Conservation (phyloP, 2,113 vertebrate genomes). For the Poeciliopsis occidentalis region DNA sequence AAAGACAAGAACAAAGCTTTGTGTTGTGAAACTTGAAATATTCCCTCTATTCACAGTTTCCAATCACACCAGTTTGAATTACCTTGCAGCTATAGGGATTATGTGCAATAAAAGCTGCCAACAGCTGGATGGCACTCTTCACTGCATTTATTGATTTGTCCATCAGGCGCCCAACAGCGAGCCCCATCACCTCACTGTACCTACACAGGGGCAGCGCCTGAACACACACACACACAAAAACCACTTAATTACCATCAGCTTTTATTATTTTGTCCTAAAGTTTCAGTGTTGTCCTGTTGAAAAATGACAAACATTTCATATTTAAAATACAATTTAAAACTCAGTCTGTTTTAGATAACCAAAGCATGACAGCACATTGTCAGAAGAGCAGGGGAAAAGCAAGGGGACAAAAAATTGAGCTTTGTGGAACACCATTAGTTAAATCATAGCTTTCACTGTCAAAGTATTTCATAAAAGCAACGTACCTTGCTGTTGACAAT, state of each 20-base stretch:
- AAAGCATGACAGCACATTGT: not conserved
- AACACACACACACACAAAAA: slow-evolving; percentile 3
- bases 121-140: slow-evolving; percentile 94
- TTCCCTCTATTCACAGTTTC: not conserved
- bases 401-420: not conserved
- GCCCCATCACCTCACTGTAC: slow-evolving; percentile 88
- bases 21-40: not conserved
- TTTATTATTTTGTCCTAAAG: not conserved
- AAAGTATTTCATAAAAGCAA: not conserved
- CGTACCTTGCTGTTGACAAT: slow-evolving; percentile 90
- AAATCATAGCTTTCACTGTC: not conserved
- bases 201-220: slow-evolving; percentile 89
- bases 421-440: not conserved
- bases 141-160: slow-evolving; percentile 92
- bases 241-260: not conserved
- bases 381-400: not conserved
- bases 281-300: not conserved
- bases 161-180: slow-evolving; percentile 89
- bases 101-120: slow-evolving; percentile 92
- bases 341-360: not conserved
- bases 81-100: slow-evolving; percentile 98
- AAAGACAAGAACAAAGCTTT: slow-evolving; percentile 4
- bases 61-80: slow-evolving; percentile 19
- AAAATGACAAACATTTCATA: not conserved
- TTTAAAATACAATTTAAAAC: not conserved